Base-by-base conservation (phyloP, 2,113 vertebrate species). In the Ceuthmochares aereus region DNA sequence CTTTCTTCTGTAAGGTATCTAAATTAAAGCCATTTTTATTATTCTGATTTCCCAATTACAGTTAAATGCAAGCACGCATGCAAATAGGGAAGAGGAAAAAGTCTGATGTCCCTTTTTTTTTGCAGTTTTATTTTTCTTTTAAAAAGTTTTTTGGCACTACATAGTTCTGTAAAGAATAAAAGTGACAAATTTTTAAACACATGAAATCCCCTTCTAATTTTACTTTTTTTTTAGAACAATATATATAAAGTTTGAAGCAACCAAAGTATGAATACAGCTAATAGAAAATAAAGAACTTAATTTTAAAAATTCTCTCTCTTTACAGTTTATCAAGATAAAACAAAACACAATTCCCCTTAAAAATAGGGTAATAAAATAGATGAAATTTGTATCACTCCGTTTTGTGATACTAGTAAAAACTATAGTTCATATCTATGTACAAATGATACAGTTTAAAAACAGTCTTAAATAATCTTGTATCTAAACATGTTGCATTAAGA, bases 301-400 rank as follows among this genome's bases (percentile, higher is more conserved):
- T 98, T 99, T 98, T 98, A 98, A 98, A 99, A 98, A 98, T 96
- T 97, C 97, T 98, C 98, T 98, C 98, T 98, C 98, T 99, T 99
- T 99, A 99, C 98, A 99, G 97, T 98, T 98, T 98, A 98, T 97
- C 97, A 98, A 98, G 98, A 98, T 98, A 98, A 99, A 99, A 99
- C 99, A 99, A 99, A 99, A 98, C 98, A 98, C 98, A 98, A 98
- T 98, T 98, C 98, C 99, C 99, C 99, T 98, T 99, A 99, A 99
- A 99, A 99, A 99, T 98, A 98, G 99, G 99, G 99, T 98, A 99
- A 99, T 99, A 99, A 99, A 99, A 99, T 99, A 99, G 99, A 98
- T 99, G 98, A 99, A 98, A 99, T 99, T 99, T 99, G 98, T 99
- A 99, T 99, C 99, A 99, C 99, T 99, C 97, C 81, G 98, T 98